Evolutionary conservation across 30 jellyfish, hydroid and myxozoan species (phyloP).

Genomic region (Hydractinia symbiolongicarpus): DNA sequence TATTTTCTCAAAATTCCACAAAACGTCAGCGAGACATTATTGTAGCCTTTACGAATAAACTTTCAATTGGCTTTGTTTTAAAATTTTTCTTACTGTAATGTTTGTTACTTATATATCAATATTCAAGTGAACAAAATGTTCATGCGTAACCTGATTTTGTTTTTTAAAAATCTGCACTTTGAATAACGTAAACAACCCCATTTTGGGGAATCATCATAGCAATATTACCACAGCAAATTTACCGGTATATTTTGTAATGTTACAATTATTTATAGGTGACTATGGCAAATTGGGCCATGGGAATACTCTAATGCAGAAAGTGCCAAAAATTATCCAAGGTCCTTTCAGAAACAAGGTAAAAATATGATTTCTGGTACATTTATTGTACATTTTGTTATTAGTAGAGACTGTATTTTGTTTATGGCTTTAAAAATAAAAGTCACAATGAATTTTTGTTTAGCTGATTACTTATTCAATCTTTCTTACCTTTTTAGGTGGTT

Average conservation of each 20-base stretch:
- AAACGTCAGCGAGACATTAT: no score
- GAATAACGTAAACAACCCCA: neutral
- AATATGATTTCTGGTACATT: neutral
- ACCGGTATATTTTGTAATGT: neutral
- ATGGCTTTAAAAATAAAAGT: neutral
- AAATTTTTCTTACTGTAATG: no score
- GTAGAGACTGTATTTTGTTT: neutral
- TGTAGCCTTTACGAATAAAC: no score
- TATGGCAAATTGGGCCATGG: conserved; percentile 98
- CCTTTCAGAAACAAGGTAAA: conserved; percentile 65
- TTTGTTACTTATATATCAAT: no score
- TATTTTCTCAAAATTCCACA: no score
- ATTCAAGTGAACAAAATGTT: no score
- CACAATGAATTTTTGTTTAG: neutral
- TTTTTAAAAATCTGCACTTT: no score
- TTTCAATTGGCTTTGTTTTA: no score
- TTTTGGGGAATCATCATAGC: neutral
- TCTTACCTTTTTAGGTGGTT: conserved; percentile 46
- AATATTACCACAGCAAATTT: neutral
- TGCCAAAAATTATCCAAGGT: conserved; percentile 78
- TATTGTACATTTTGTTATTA: neutral
- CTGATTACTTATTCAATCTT: neutral
- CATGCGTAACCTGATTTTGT: no score
- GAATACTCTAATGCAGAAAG: conserved; percentile 71
- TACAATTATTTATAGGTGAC: conserved; percentile 49